These are phyloP conservation scores for Rhineura floridana DNA, from an alignment of 2,113 vertebrate species.

Conservation along the genomic window DNA sequence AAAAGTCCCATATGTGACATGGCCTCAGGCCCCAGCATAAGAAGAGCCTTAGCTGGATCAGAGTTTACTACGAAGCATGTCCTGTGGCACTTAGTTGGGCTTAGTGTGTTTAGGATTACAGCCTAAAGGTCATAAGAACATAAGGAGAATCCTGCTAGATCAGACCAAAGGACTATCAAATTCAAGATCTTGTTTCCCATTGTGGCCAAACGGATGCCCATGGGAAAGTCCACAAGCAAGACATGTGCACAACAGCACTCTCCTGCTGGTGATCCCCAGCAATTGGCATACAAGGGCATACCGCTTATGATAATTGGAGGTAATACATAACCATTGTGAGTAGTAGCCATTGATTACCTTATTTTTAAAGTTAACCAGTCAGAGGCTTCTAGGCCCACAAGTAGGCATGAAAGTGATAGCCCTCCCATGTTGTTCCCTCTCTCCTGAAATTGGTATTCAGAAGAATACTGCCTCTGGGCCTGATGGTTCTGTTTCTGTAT, in stretches of 20 bases:
- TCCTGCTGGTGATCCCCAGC: too few relatives aligned
- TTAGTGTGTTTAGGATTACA: not conserved
- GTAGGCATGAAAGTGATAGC: not conserved
- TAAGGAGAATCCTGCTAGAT: not conserved
- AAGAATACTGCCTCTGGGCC: not conserved
- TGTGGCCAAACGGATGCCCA: not conserved
- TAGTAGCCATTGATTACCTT: too few relatives aligned
- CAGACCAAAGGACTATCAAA: not conserved
- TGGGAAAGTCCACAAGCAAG: too few relatives aligned
- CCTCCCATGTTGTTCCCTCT: not conserved
- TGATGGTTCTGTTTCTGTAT: not conserved
- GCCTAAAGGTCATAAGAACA: not conserved
- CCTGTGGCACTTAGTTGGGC: too few relatives aligned
- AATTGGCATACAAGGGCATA: too few relatives aligned
- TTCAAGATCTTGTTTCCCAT: not conserved
- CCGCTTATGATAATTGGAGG: too few relatives aligned
- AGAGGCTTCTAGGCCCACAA: not conserved
- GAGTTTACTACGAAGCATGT: not conserved
- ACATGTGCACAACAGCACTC: too few relatives aligned
- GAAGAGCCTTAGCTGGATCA: not conserved
- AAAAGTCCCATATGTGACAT: not conserved
- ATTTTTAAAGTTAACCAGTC: not conserved
- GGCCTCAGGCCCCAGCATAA: not conserved
- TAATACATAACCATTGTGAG: too few relatives aligned
- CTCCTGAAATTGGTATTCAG: not conserved